These are phyloP conservation scores for Liodrosophila aerea DNA, from an alignment of 2,888 invertebrate genomes.

Conservation along the genomic window DNA sequence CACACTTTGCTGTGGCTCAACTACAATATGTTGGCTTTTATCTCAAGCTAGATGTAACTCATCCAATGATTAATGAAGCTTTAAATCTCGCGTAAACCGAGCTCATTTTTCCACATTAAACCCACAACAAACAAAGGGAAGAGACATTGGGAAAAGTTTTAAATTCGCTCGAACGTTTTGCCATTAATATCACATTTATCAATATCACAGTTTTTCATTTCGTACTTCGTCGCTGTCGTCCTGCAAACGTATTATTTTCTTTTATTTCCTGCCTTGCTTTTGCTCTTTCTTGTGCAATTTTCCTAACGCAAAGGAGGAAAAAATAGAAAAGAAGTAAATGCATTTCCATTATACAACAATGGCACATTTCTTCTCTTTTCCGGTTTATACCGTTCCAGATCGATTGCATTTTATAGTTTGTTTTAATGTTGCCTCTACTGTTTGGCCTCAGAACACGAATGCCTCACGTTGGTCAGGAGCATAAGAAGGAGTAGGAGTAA, in stretches of 20 bases:
- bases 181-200: slow-evolving; percentile 77
- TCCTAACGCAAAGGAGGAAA: slow-evolving; percentile 39
- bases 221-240: slow-evolving; percentile 46
- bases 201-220: slow-evolving; percentile 78
- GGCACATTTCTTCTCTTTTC: slow-evolving; percentile 72
- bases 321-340: slow-evolving; percentile 51
- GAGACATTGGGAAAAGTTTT: slow-evolving; percentile 59
- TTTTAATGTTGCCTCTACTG: slow-evolving; percentile 63
- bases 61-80: slow-evolving; percentile 66
- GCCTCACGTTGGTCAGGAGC: slow-evolving; percentile 14
- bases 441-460: slow-evolving; percentile 26
- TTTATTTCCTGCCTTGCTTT: slow-evolving; percentile 35
- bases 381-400: slow-evolving; percentile 76
- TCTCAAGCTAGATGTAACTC: slow-evolving; percentile 13
- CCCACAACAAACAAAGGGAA: slow-evolving; percentile 34
- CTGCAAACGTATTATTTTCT: slow-evolving; percentile 61
- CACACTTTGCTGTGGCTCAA: background rate
- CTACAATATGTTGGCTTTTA: slow-evolving; percentile 25
- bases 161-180: slow-evolving; percentile 65
- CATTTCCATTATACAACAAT: slow-evolving; percentile 74
- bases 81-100: slow-evolving; percentile 59
- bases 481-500: slow-evolving; percentile 19
- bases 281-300: slow-evolving; percentile 54
- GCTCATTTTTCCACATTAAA: slow-evolving; percentile 56
- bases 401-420: slow-evolving; percentile 79